A percentile compares a stretch with the other conserved stretches of the same genome.
These are phyloP conservation scores for Piprites chloris DNA, from an alignment of 2,113 vertebrate genomes.

Conservation along the genomic window DNA sequence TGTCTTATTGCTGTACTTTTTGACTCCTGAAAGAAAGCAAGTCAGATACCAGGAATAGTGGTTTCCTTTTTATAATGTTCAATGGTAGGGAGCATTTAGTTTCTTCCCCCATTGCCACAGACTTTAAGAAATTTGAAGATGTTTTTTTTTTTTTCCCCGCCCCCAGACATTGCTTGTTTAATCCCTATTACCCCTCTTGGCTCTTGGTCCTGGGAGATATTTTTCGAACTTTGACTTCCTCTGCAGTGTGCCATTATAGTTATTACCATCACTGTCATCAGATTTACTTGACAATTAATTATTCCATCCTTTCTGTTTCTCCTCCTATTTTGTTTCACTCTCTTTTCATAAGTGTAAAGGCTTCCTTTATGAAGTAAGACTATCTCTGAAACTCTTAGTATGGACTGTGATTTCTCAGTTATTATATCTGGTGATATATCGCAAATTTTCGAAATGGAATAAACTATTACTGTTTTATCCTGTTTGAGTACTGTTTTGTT, in stretches of 20 bases:
- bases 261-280: not conserved
- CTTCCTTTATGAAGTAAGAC: not conserved
- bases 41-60: not conserved
- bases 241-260: not conserved
- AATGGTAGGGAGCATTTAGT: not conserved
- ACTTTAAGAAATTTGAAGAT: not conserved
- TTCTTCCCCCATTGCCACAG: not conserved
- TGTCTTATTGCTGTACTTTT: not conserved
- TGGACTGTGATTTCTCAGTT: not conserved
- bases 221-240: not conserved
- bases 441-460: not conserved
- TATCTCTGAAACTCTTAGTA: not conserved
- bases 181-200: not conserved
- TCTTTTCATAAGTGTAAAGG: not conserved
- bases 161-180: not conserved
- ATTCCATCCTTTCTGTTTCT: not conserved
- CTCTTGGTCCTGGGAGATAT: not conserved
- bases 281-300: not conserved
- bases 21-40: conserved; percentile 1
- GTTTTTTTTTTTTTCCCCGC: accelerated
- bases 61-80: not conserved
- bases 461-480: not conserved
- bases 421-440: not conserved
- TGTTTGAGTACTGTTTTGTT: not conserved
- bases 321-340: not conserved